Base-by-base conservation (phyloP, 2,888 invertebrate species). In the Noctua janthina region DNA sequence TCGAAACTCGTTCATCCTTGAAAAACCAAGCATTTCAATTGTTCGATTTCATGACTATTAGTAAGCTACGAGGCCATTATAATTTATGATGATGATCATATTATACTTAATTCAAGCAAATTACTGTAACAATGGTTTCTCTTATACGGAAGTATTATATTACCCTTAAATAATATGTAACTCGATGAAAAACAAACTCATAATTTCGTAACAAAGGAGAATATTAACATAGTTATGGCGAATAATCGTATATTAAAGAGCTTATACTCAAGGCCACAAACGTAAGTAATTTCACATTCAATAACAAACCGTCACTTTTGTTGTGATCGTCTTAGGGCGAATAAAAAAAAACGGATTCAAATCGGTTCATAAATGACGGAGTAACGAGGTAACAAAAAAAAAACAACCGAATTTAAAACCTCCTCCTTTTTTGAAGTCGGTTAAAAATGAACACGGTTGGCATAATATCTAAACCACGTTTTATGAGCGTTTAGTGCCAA, bases 211-310 rank as follows among this genome's bases (percentile, higher is more conserved):
- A 39, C 62, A 62, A 59, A 51, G 15, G 67, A 59, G 62, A n/a
- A 23, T 77, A 66, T 49, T 70, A 66, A 66, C 11, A 75, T 67
- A 72, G 75, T 79, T 66, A 78, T 74, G 66, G 43, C 62, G 56
- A 82, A 78, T 72, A 69, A 75, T 83, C 78, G 72, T 81, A 78
- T 51, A 85, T 75, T 76, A 76, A 76, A 68, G n/a, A 67, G 49
- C 46, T 69, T 74, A 70, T 15, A 82, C 11, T 64, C 68, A 78
- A 74, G 66, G 66, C 54, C 54, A 39, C 8, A 49, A 49, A 49
- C 11, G 15, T 2, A 13, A 49, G 1, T 49, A 49, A 49, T 46
- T 49, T 46, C 11, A 62, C 20, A 10, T 54, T 39, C 15, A 70
- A 10, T 71, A 39, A 10, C 17, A 54, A 54, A 54, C 20, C 20